These are phyloP conservation scores for Lates japonicus DNA, from an alignment of 2,797 vertebrate species.

Conservation along the genomic window DNA sequence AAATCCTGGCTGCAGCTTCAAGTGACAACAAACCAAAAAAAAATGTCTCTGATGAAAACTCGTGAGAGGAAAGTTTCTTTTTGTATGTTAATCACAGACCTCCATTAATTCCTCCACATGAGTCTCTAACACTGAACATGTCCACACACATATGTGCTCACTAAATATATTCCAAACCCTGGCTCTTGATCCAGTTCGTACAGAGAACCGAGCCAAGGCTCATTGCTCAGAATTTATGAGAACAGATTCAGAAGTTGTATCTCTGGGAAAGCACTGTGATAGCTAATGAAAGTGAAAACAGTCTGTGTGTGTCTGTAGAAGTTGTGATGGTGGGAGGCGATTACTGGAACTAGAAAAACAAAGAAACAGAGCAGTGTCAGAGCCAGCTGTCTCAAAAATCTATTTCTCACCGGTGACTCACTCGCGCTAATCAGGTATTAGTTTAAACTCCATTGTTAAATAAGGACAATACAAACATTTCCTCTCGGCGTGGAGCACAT, in stretches of 20 bases:
- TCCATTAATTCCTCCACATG: constrained; percentile 1
- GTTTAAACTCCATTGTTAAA: constrained; percentile 80
- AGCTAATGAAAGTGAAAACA: constrained; percentile 27
- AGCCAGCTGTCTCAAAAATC: constrained; percentile 38
- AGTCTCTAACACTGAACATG: not conserved
- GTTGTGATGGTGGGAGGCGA: constrained; percentile 23
- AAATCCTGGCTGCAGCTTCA: not conserved
- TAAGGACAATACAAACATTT: constrained; percentile 81
- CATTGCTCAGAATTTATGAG: constrained; percentile 14
- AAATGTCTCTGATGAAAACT: not conserved
- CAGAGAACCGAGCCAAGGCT: constrained; percentile 6
- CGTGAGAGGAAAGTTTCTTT: not conserved
- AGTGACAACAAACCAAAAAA: not conserved
- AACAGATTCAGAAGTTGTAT: constrained; percentile 16
- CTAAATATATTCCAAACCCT: constrained; percentile 4
- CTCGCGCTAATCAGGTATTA: constrained; percentile 74
- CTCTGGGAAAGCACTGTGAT: constrained; percentile 3
- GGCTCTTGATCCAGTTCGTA: not conserved
- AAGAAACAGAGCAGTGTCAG: constrained; percentile 27
- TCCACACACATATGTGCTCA: not conserved
- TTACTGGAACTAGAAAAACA: constrained; percentile 52
- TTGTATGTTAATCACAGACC: not conserved
- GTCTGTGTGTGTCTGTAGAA: not conserved
- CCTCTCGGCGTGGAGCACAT: constrained; percentile 82
- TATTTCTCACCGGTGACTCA: constrained; percentile 49